These are phyloP conservation scores for Brachionus rotundiformis DNA, from an alignment of 1,140 invertebrate genomes.

Conservation along the genomic window DNA sequence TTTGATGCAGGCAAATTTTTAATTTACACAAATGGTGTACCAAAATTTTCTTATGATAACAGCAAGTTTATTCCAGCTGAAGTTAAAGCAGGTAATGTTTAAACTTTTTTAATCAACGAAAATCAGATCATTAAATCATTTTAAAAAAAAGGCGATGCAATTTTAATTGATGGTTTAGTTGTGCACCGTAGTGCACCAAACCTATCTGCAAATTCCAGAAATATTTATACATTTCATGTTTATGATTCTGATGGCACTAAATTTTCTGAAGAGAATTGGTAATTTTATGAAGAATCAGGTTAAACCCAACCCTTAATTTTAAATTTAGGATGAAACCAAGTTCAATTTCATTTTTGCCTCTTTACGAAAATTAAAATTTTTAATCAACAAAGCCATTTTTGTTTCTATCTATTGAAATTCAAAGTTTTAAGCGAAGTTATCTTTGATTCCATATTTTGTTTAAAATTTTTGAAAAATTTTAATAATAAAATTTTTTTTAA, in stretches of 20 bases:
- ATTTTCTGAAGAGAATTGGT: constrained; percentile 50
- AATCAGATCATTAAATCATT: not conserved
- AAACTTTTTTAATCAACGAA: constrained; percentile 26
- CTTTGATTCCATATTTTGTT: no score
- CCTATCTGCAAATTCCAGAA: constrained; percentile 76
- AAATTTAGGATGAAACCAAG: constrained; percentile 39
- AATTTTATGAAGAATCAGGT: no score
- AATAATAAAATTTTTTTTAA: no score
- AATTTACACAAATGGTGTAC: constrained; percentile 65
- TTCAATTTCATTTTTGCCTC: constrained; percentile 39
- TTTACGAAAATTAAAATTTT: constrained; percentile 29
- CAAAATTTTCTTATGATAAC: constrained; percentile 71
- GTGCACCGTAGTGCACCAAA: constrained; percentile 88
- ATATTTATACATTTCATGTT: constrained; percentile 83
- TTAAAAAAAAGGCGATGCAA: constrained; percentile 72
- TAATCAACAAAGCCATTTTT: not conserved
- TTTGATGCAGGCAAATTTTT: constrained; percentile 66
- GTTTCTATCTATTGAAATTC: not conserved
- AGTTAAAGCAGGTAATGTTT: constrained; percentile 73
- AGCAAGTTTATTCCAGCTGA: constrained; percentile 76
- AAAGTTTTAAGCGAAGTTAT: not conserved
- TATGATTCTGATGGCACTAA: constrained; percentile 13
- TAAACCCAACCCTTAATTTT: no score
- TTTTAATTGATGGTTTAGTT: constrained; percentile 87
- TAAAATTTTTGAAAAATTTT: no score